Evolutionary conservation across 2,888 invertebrate species (phyloP), one percentile per base, ranked within the genome.

Genomic region (Agonopterix subpropinquella): DNA sequence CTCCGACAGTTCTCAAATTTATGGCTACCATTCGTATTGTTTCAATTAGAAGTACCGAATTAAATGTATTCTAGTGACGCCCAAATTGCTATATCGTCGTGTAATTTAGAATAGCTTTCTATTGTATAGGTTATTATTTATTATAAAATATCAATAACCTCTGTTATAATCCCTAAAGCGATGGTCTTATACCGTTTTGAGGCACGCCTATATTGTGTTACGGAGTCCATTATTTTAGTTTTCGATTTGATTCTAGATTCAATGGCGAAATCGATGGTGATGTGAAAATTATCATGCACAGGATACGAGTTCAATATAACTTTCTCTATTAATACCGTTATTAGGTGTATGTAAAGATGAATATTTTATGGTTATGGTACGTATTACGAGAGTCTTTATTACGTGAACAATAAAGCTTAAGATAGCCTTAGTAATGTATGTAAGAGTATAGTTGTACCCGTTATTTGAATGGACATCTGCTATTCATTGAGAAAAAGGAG

Each of bases 21-120:
- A 85, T 84, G 55, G 62, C 67, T 48, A 50, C 68, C 61, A 70
- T 75, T 72, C 67, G 72, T 76, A 84, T 85, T 85, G 85, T 85
- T 85, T 85, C 84, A 85, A 85, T 85, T 85, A 84, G 67, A 75
- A 78, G 80, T 80, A 76, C 60, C 69, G 77, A 78, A 80, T 83
- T 80, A 76, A 81, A 79, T 71, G 67, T 70, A 71, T 71, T 70
- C 59, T 65, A 68, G 77, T 61, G 69, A 79, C 85, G 85, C 84
- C 85, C 83, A 84, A 85, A 84, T 84, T 81, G 73, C 78, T 73
- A 70, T 78, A 82, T 78, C 77, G 69, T 61, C 61, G 66, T 66
- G 65, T 74, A 74, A 80, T 60, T 67, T 60, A 64, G 53, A 61
- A 73, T 68, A 56, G 66, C 75, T 79, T 80, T 80, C 79, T 70